A percentile compares a stretch with the other conserved stretches of the same genome.
phyloP scores from a whole-genome alignment of 2,888 invertebrate genomes.

The Choristoneura rosaceana region DNA sequence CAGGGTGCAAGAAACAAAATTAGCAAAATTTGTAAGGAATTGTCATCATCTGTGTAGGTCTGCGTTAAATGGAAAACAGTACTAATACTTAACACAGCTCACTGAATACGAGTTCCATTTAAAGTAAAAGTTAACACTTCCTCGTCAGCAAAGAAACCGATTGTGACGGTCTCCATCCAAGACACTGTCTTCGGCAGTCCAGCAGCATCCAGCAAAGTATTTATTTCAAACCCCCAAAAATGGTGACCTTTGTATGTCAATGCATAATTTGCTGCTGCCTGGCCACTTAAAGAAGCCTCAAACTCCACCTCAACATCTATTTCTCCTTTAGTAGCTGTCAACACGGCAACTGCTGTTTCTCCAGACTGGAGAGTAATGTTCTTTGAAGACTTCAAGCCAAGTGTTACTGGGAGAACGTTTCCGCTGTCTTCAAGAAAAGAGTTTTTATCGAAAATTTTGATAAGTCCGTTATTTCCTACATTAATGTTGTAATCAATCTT shows the following conservation, averaged over 20 bases:
- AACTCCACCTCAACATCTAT: conserved; percentile 36
- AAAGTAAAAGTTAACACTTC: conserved; percentile 14
- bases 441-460: conserved; percentile 19
- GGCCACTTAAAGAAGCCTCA: conserved; percentile 6
- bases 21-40: neutral
- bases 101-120: neutral
- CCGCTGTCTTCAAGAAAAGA: conserved; percentile 3
- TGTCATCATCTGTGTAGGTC: neutral
- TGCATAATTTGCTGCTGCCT: conserved; percentile 20
- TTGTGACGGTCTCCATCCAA: conserved; percentile 27
- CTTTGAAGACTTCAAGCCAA: conserved; percentile 10
- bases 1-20: too few relatives aligned
- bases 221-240: conserved; percentile 25
- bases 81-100: neutral
- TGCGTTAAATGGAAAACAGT: too few relatives aligned
- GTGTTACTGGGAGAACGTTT: neutral
- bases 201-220: conserved; percentile 15
- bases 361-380: conserved; percentile 4
- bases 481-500: conserved; percentile 29
- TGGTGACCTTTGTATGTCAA: conserved; percentile 23
- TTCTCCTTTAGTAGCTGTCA: conserved; percentile 23
- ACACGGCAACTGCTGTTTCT: conserved; percentile 19
- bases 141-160: conserved; percentile 37
- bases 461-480: neutral
- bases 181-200: conserved; percentile 16